phyloP scores from a whole-genome alignment of 2,888 invertebrate genomes.

The Caenorhabditis zanzibari region DNA sequence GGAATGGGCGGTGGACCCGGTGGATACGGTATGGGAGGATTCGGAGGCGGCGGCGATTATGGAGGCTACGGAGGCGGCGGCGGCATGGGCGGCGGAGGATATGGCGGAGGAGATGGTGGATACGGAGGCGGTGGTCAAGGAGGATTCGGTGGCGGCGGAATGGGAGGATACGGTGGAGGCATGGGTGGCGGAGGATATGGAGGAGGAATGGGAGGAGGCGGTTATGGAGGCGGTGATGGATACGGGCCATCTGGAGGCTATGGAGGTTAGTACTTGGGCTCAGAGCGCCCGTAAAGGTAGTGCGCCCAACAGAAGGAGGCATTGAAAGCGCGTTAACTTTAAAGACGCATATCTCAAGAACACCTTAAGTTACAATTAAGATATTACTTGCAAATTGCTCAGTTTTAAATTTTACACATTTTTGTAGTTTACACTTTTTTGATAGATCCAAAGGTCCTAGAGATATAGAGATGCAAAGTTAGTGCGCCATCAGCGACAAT shows the following conservation, averaged over 20 bases:
- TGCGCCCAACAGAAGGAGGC: no score
- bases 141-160: slow-evolving; percentile 52
- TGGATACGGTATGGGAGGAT: slow-evolving; percentile 66
- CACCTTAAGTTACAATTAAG: no score
- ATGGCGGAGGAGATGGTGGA: slow-evolving; percentile 37
- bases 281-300: no score
- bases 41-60: slow-evolving; percentile 54
- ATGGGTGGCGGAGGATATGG: slow-evolving; percentile 59
- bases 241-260: slow-evolving; percentile 42
- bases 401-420: no score
- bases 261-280: slow-evolving; percentile 27
- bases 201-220: slow-evolving; percentile 59
- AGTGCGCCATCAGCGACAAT: no score
- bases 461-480: no score
- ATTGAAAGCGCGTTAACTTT: no score
- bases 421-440: not conserved
- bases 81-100: slow-evolving; percentile 32
- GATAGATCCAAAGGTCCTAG: not conserved
- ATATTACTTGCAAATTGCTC: no score
- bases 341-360: no score
- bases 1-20: slow-evolving; percentile 67
- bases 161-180: slow-evolving; percentile 30
- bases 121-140: slow-evolving; percentile 30
- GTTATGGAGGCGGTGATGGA: slow-evolving; percentile 48
- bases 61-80: slow-evolving; percentile 50